These are phyloP conservation scores for Gnathonemus longibarbis DNA, from an alignment of 2,113 vertebrate species.

Conservation along the genomic window DNA sequence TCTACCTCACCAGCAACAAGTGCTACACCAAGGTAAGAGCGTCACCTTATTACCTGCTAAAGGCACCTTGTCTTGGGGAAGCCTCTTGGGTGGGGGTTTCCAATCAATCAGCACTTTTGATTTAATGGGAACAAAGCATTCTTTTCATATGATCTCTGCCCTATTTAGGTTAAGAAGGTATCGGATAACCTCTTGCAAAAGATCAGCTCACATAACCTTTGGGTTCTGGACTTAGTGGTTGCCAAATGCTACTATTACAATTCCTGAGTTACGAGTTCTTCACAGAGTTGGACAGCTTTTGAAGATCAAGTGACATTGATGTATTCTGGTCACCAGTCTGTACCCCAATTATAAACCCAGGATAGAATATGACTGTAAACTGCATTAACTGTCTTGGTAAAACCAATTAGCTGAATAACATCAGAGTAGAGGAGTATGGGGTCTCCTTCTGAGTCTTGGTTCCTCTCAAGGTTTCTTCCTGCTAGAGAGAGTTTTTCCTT, in stretches of 20 bases:
- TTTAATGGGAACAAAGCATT: not conserved
- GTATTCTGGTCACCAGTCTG: not conserved
- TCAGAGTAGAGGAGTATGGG: too few species aligned
- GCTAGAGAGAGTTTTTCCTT: too few species aligned
- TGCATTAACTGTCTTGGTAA: not conserved
- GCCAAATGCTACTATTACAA: constrained; percentile 98
- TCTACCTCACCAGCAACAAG: constrained; percentile 88
- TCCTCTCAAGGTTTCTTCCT: too few species aligned
- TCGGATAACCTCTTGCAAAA: constrained; percentile 93
- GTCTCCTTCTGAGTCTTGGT: too few species aligned
- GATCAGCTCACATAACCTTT: constrained; percentile 86
- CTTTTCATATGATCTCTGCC: not conserved
- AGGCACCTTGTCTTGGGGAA: not conserved
- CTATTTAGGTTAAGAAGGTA: constrained; percentile 80
- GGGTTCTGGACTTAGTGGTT: constrained; percentile 86
- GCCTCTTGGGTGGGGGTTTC: not conserved
- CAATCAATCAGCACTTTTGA: not conserved
- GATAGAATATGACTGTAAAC: not conserved
- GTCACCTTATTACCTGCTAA: not conserved
- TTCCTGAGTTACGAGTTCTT: constrained; percentile 87
- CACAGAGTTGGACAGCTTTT: constrained; percentile 77
- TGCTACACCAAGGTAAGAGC: constrained; percentile 74
- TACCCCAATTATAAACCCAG: not conserved
- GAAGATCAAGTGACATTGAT: constrained; percentile 64
- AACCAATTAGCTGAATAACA: not conserved